Evolutionary conservation across 1,140 invertebrate genomes (phyloP).

Genomic region (Myzus persicae): DNA sequence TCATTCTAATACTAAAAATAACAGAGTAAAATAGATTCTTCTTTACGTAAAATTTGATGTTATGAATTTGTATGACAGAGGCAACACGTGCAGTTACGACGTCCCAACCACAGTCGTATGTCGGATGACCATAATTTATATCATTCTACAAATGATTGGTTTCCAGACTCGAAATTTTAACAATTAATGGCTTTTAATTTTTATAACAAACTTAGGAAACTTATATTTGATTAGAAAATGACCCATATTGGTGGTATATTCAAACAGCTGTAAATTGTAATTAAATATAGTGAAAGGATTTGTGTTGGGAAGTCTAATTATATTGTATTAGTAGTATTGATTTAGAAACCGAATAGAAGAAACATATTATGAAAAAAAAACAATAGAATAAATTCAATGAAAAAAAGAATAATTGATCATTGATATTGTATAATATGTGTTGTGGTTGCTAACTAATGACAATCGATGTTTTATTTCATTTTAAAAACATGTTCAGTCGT

Average conservation of each 20-base stretch:
- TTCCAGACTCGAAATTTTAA: not conserved
- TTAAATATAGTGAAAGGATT: conserved; percentile 24
- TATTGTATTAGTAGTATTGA: not conserved
- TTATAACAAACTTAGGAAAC: not conserved
- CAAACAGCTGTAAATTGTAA: not conserved
- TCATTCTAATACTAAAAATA: not conserved
- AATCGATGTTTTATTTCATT: conserved; percentile 32
- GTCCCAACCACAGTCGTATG: not conserved
- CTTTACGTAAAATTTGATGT: no score
- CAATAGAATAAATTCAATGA: conserved; percentile 12
- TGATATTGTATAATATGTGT: conserved; percentile 22
- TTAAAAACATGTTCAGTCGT: not conserved
- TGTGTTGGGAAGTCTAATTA: not conserved
- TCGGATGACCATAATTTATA: not conserved
- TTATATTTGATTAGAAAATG: not conserved
- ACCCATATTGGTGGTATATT: not conserved
- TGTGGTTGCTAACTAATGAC: not conserved
- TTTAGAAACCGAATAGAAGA: not conserved
- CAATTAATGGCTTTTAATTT: not conserved
- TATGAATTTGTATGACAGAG: no score
- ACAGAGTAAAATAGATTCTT: not conserved
- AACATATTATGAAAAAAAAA: not conserved
- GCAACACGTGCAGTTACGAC: not conserved
- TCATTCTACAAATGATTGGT: not conserved
- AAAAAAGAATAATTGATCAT: not conserved